These are phyloP conservation scores for Ochropleura plecta DNA, from an alignment of 2,888 invertebrate species.

Conservation along the genomic window DNA sequence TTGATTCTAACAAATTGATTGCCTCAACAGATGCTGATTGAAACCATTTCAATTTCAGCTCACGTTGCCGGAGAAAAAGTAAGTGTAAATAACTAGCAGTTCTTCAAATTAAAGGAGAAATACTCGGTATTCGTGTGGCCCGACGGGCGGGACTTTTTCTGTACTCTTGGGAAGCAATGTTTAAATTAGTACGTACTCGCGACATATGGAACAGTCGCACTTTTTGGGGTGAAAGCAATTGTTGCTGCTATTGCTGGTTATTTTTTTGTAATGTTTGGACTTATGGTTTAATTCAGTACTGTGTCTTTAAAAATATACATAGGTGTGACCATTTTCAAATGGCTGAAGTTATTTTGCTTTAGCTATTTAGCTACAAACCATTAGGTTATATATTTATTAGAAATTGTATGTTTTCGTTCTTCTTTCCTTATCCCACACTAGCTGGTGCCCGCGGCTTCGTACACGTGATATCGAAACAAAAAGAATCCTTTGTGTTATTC, in stretches of 20 bases:
- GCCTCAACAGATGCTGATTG: conserved; percentile 32
- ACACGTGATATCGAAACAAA: no score
- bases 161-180: conserved; percentile 45
- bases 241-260: neutral
- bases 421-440: no score
- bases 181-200: conserved; percentile 56
- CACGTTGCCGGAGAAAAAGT: conserved; percentile 38
- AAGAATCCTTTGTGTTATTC: no score
- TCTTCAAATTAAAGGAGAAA: conserved; percentile 52
- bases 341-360: no score
- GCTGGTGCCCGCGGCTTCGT: no score
- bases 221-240: conserved; percentile 29
- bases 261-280: neutral
- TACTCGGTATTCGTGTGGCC: conserved; percentile 31
- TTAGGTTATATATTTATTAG: no score
- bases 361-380: neutral
- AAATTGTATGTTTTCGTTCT: no score
- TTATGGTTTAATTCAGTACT: neutral
- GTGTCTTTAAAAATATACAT: neutral
- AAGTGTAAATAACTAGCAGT: conserved; percentile 47
- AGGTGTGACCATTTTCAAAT: neutral
- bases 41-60: conserved; percentile 51
- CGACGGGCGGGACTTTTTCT: conserved; percentile 43
- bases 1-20: conserved; percentile 47
- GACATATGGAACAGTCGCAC: conserved; percentile 19